Percentiles rank a stretch among this genome's conserved stretches.
Conservation (phyloP, 2,113 vertebrate species). For the Apodemus sylvaticus region DNA sequence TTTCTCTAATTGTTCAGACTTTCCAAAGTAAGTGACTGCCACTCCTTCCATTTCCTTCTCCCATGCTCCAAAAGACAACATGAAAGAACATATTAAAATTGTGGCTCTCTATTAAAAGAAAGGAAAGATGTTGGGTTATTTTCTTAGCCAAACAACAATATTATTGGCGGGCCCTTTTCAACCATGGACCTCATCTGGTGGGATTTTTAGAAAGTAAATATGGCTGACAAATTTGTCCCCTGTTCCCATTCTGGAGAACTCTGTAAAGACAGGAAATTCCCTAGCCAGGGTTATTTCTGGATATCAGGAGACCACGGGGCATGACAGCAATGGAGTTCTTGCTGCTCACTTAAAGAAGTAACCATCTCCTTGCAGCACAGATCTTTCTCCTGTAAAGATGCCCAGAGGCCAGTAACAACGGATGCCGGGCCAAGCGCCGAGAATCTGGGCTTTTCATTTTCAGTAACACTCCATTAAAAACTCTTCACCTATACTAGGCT, state of each 20-base stretch:
- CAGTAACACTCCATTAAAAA: conserved; percentile 76
- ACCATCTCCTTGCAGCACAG: neutral
- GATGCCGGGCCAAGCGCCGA: conserved; percentile 29
- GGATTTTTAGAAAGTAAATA: conserved; percentile 62
- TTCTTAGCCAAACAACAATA: conserved; percentile 39
- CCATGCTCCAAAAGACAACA: conserved; percentile 10
- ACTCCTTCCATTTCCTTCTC: conserved; percentile 26
- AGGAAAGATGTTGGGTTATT: conserved; percentile 39
- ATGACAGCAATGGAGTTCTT: neutral
- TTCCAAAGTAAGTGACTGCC: conserved; percentile 46
- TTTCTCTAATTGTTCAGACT: conserved; percentile 23
- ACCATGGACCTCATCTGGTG: conserved; percentile 60
- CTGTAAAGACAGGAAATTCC: conserved; percentile 27
- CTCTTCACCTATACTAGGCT: conserved; percentile 61
- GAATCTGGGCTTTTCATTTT: conserved; percentile 68
- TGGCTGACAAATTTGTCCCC: conserved; percentile 13
- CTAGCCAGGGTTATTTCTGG: conserved; percentile 23
- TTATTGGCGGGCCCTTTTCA: conserved; percentile 53
- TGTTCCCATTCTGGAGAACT: conserved; percentile 4
- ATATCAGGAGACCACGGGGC: neutral
- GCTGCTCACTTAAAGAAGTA: conserved; percentile 17
- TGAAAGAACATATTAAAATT: conserved; percentile 32
- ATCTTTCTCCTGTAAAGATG: conserved; percentile 48
- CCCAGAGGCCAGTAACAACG: conserved; percentile 67
- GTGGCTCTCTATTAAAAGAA: conserved; percentile 51